Evolutionary conservation across 2,113 vertebrate genomes (phyloP).

Genomic region (Mormyrus iriodes): DNA sequence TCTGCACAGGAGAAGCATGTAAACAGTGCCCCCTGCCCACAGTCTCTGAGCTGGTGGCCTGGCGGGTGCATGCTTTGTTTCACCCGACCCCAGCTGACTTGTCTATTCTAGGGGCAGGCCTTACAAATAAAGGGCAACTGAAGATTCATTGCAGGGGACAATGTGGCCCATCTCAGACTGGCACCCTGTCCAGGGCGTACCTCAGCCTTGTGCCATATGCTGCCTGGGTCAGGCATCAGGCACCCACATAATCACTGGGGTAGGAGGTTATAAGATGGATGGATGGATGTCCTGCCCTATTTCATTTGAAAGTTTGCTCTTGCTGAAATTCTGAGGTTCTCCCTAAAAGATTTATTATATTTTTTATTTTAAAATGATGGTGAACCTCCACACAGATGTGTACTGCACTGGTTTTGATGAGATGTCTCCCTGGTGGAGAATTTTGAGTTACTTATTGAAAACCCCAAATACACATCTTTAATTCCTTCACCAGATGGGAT

Average conservation of each 20-base stretch:
- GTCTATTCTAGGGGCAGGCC: neutral
- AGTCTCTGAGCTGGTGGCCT: neutral
- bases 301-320: neutral
- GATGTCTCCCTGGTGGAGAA: slow-evolving; percentile 3
- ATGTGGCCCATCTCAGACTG: neutral
- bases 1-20: neutral
- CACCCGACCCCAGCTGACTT: neutral
- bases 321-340: neutral
- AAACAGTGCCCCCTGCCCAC: neutral
- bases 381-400: neutral
- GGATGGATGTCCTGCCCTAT: neutral
- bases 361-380: neutral
- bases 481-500: slow-evolving; percentile 17
- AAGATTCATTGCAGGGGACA: neutral
- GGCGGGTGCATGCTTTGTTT: neutral
- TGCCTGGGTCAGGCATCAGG: neutral
- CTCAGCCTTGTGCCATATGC: neutral
- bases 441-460: slow-evolving; percentile 15
- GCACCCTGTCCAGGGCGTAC: neutral
- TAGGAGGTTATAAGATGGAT: neutral
- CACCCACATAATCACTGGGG: neutral
- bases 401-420: neutral
- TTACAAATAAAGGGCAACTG: neutral
- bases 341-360: neutral
- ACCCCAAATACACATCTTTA: neutral